Evolutionary conservation across 2,797 vertebrate species (phyloP).

Genomic region (Girardinus metallicus): DNA sequence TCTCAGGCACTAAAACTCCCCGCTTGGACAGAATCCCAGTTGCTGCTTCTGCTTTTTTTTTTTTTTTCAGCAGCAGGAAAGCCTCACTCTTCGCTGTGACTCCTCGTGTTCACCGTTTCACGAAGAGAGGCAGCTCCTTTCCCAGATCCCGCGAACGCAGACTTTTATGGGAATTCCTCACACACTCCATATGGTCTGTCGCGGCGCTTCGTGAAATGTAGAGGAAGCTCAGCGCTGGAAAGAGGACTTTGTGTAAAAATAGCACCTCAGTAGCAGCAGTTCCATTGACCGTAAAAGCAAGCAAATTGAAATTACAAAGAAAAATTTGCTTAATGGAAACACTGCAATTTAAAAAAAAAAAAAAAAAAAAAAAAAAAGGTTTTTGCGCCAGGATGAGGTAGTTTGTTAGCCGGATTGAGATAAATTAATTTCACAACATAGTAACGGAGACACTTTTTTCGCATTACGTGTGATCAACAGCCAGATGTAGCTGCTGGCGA

Average conservation of each 20-base stretch:
- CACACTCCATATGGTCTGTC: slow-evolving; percentile 35
- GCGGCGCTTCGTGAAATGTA: slow-evolving; percentile 59
- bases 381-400: too few species aligned
- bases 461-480: too few species aligned
- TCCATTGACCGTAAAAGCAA: too few species aligned
- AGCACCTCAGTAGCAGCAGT: slow-evolving; percentile 25
- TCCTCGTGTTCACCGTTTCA: slow-evolving; percentile 41
- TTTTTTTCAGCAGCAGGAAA: slow-evolving; percentile 38
- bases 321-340: too few species aligned
- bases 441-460: too few species aligned
- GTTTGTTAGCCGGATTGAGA: too few species aligned
- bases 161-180: slow-evolving; percentile 63
- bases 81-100: slow-evolving; percentile 36
- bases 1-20: slow-evolving; percentile 38
- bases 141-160: slow-evolving; percentile 34
- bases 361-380: too few species aligned
- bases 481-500: too few species aligned
- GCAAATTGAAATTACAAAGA: too few species aligned
- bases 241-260: slow-evolving; percentile 49
- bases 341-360: too few species aligned
- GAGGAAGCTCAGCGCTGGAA: slow-evolving; percentile 58
- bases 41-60: slow-evolving; percentile 32
- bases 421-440: too few species aligned
- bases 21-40: slow-evolving; percentile 53
- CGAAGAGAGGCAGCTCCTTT: slow-evolving; percentile 28